These are phyloP conservation scores for Phortica variegata DNA, from an alignment of 1,140 invertebrate species.

Conservation along the genomic window DNA sequence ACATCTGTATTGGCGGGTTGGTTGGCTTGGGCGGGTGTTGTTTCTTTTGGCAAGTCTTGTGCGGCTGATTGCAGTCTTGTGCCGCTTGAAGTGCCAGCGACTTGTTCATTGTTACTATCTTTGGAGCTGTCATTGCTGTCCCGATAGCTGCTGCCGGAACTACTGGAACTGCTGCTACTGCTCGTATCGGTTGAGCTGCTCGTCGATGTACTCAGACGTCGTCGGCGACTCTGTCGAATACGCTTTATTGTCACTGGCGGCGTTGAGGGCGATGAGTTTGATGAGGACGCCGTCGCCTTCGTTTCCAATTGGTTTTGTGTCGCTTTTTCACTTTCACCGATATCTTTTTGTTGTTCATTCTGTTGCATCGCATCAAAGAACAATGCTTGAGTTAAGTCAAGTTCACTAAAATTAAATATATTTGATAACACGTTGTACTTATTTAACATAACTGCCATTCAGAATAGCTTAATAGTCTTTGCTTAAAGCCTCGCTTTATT, in stretches of 20 bases:
- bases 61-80: background rate
- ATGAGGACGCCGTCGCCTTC: conserved; percentile 13
- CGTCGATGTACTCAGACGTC: conserved; percentile 6
- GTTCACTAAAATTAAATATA: conserved; percentile 3
- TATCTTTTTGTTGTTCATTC: conserved; percentile 29
- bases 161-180: conserved; percentile 26
- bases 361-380: conserved; percentile 43
- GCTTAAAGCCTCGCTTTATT: background rate
- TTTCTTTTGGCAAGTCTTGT: background rate
- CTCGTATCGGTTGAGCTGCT: background rate
- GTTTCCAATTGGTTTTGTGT: conserved; percentile 29
- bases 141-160: conserved; percentile 9
- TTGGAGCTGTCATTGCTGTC: no score
- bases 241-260: background rate
- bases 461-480: no score
- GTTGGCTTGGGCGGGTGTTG: conserved; percentile 7
- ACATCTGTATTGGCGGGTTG: background rate
- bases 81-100: conserved; percentile 7
- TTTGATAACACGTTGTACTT: conserved; percentile 4
- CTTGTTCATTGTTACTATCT: no score
- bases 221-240: conserved; percentile 1
- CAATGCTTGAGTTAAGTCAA: conserved; percentile 8
- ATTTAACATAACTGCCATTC: background rate
- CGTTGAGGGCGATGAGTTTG: conserved; percentile 4
- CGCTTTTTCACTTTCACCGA: conserved; percentile 19